A percentile compares a stretch with the other conserved stretches of the same genome.
Evolutionary conservation across 2,888 invertebrate species (phyloP).

Genomic region (Eudasyphora cyanicolor): DNA sequence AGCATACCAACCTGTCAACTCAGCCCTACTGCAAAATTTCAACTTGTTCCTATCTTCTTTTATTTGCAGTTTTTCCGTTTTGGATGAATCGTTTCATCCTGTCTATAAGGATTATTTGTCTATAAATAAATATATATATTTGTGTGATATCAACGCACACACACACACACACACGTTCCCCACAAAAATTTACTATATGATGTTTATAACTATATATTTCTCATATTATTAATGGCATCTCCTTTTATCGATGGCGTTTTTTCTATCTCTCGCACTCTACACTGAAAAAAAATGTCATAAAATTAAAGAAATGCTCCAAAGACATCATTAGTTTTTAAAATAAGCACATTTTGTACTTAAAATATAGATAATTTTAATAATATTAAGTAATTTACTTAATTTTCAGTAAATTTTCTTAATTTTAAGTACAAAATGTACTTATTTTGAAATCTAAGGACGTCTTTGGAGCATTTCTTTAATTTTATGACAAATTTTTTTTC

Average conservation of each 20-base stretch:
- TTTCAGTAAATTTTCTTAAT: too few species aligned
- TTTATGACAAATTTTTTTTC: too few species aligned
- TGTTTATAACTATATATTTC: background rate
- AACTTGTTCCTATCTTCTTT: background rate
- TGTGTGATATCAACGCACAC: background rate
- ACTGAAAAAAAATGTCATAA: too few species aligned
- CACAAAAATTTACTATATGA: background rate
- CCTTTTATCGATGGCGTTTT: slow-evolving; percentile 19
- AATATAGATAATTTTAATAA: too few species aligned
- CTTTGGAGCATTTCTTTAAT: too few species aligned
- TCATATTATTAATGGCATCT: slow-evolving; percentile 60
- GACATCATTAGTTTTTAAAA: too few species aligned
- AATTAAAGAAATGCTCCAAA: too few species aligned
- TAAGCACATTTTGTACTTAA: too few species aligned
- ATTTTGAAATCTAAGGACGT: too few species aligned
- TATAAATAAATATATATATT: slow-evolving; percentile 53
- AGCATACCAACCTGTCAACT: background rate
- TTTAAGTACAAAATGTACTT: too few species aligned
- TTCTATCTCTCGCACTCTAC: background rate
- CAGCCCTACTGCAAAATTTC: background rate
- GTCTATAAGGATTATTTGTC: slow-evolving; percentile 62
- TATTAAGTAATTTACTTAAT: too few species aligned
- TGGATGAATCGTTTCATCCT: slow-evolving; percentile 41
- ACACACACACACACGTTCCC: background rate
- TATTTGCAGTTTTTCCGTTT: background rate